Percentiles rank a stretch among this genome's conserved stretches.
phyloP scores from a whole-genome alignment of 2,888 invertebrate species.

The Heliothis peltigera region DNA sequence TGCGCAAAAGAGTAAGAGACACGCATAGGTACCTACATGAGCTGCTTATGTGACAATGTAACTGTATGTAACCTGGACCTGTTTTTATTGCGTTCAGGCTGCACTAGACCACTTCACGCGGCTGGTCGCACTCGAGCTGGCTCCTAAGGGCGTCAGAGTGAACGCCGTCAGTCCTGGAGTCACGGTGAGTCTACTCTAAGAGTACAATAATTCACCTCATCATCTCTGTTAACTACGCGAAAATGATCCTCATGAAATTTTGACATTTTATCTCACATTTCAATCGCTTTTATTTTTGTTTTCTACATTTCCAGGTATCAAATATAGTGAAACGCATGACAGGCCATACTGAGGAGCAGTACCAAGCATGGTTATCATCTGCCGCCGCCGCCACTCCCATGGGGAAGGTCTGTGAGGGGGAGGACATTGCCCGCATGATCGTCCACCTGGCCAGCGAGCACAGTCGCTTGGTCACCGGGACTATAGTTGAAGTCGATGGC shows the following conservation, averaged over 20 bases:
- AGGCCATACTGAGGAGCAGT: conserved; percentile 57
- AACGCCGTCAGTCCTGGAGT: conserved; percentile 94
- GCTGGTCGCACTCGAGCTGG: conserved; percentile 92
- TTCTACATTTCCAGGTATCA: conserved; percentile 46
- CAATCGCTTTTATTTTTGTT: too few relatives aligned
- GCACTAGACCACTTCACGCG: conserved; percentile 77
- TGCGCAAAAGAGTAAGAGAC: too few relatives aligned
- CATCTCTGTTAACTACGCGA: too few relatives aligned
- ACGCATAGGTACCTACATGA: too few relatives aligned
- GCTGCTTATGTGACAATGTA: too few relatives aligned
- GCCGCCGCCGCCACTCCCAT: conserved; percentile 56
- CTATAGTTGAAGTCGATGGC: conserved; percentile 65
- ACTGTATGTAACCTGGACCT: neutral
- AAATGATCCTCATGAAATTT: too few relatives aligned
- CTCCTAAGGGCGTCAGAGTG: conserved; percentile 90
- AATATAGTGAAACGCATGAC: conserved; percentile 56
- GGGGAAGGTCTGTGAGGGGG: conserved; percentile 65
- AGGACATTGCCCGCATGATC: conserved; percentile 95
- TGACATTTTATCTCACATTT: too few relatives aligned
- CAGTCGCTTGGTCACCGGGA: conserved; percentile 95
- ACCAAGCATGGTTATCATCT: conserved; percentile 55
- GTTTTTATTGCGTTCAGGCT: conserved; percentile 58
- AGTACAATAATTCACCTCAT: too few relatives aligned
- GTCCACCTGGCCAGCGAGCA: conserved; percentile 95
- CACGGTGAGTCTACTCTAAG: conserved; percentile 81